Evolutionary conservation across 2,888 invertebrate species (phyloP).

Genomic region (Geophilus truncorum): DNA sequence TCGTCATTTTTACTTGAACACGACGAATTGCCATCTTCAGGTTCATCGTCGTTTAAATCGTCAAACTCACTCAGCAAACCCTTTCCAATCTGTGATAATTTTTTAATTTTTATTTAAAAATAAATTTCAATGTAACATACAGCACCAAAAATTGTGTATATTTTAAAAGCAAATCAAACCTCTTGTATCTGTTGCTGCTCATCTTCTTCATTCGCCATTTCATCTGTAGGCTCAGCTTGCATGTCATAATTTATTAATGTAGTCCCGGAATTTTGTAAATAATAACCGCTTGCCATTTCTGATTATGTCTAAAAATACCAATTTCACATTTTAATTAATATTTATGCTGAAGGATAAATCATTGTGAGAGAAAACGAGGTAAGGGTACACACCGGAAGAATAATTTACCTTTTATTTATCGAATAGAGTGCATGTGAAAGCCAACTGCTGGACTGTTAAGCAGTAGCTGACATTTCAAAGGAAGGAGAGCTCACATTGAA

Average conservation of each 20-base stretch:
- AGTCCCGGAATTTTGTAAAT: not conserved
- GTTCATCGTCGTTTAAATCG: not conserved
- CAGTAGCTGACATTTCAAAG: slow-evolving; percentile 23
- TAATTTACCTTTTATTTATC: not conserved
- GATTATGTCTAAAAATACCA: not conserved
- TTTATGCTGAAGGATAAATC: too few relatives aligned
- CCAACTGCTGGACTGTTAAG: not conserved
- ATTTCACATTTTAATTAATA: too few relatives aligned
- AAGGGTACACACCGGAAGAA: not conserved
- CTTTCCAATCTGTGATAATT: not conserved
- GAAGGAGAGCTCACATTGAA: slow-evolving; percentile 11
- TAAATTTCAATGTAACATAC: not conserved
- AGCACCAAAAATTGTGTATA: too few relatives aligned
- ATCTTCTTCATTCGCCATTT: not conserved
- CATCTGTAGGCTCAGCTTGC: not conserved
- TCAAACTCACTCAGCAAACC: not conserved
- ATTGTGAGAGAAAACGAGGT: too few relatives aligned
- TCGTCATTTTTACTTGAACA: not conserved
- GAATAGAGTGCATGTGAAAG: not conserved
- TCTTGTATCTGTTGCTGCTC: not conserved
- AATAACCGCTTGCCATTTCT: not conserved
- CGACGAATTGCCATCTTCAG: not conserved
- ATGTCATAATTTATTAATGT: not conserved
- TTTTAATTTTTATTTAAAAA: too few relatives aligned
- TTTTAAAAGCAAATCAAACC: too few relatives aligned